Conservation (phyloP, 2,888 invertebrate species). For the Cantharis flavilabris region DNA sequence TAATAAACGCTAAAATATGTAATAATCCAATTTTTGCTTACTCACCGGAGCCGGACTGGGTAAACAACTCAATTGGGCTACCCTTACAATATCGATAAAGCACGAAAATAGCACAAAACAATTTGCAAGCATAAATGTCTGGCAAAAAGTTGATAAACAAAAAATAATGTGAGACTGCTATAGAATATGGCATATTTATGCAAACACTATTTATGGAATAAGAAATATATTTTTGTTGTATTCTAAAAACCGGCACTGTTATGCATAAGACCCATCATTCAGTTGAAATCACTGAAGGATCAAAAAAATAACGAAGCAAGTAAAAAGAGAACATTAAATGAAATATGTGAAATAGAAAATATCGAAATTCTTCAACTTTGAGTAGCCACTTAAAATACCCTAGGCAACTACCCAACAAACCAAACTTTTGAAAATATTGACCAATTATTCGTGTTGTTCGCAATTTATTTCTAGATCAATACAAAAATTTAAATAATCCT, state of each 20-base stretch:
- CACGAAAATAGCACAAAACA: not conserved
- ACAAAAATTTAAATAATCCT: too few species aligned
- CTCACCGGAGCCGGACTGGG: not conserved
- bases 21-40: not conserved
- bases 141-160: not conserved
- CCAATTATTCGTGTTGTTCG: too few species aligned
- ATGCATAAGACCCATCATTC: not conserved
- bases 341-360: too few species aligned
- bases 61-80: not conserved
- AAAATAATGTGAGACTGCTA: not conserved
- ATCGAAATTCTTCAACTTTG: too few species aligned
- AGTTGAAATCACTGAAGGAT: not conserved
- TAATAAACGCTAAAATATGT: not conserved
- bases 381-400: too few species aligned
- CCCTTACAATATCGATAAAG: not conserved
- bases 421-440: too few species aligned
- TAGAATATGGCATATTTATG: not conserved
- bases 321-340: too few species aligned
- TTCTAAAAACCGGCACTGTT: not conserved
- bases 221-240: not conserved
- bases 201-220: not conserved
- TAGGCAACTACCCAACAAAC: too few species aligned
- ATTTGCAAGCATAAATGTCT: not conserved
- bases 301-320: not conserved
- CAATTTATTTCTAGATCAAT: too few species aligned